phyloP scores from a whole-genome alignment of 2,113 vertebrate species.

The Melanerpes formicivorus region DNA sequence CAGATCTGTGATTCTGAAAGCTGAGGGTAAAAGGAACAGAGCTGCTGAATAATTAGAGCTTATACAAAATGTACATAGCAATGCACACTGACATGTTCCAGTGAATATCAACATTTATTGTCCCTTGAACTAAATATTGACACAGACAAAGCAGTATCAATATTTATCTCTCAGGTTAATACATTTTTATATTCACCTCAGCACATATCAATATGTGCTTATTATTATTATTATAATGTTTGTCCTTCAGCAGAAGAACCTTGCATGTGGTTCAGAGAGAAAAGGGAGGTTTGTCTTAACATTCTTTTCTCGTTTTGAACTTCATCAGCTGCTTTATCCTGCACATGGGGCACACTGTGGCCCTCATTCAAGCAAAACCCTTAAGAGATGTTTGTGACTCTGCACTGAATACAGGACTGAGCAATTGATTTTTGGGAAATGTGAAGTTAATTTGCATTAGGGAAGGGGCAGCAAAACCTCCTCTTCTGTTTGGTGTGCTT shows the following conservation, averaged over 20 bases:
- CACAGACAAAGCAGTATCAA: constrained; percentile 47
- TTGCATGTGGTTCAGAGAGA: neutral
- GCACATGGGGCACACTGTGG: neutral
- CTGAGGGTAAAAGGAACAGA: neutral
- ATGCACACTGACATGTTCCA: neutral
- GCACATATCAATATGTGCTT: constrained; percentile 54
- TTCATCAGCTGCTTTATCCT: neutral
- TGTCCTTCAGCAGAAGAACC: constrained; percentile 54
- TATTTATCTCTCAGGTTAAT: constrained; percentile 67
- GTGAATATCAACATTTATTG: constrained; percentile 51
- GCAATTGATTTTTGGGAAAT: neutral
- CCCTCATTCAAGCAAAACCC: neutral
- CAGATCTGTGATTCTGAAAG: neutral
- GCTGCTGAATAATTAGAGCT: neutral
- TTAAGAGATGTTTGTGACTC: neutral
- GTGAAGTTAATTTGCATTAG: neutral
- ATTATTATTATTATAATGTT: constrained; percentile 46
- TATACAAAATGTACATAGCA: neutral
- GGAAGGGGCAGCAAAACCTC: neutral
- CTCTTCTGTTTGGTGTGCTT: neutral
- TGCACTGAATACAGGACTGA: neutral
- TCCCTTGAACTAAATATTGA: constrained; percentile 64
- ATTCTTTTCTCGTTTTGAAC: neutral
- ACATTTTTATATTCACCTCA: constrained; percentile 44
- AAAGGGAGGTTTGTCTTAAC: neutral